Conservation (phyloP, 92 coral and sea anemone species). For the Hydrozoanthus gracilis region DNA sequence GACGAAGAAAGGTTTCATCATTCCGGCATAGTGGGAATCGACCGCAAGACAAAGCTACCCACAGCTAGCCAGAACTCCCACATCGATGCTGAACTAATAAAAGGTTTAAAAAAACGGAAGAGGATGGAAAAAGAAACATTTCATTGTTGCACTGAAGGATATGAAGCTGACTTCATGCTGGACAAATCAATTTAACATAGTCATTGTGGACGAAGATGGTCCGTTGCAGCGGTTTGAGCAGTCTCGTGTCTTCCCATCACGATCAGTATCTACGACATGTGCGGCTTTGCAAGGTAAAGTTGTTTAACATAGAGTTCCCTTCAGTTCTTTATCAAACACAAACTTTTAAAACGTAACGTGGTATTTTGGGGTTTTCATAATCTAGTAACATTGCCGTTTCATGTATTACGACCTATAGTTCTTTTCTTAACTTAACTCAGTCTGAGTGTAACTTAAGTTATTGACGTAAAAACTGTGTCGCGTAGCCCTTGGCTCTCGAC, state of each 20-base stretch:
- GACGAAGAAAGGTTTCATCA: background rate
- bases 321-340: too few species aligned
- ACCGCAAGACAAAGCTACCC: background rate
- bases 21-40: background rate
- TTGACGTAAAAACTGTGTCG: too few species aligned
- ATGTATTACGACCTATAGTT: too few species aligned
- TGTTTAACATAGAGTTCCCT: too few species aligned
- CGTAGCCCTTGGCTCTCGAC: too few species aligned
- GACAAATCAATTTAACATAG: background rate
- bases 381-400: too few species aligned
- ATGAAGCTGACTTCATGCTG: background rate
- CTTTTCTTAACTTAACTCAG: too few species aligned
- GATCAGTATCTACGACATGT: background rate
- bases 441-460: too few species aligned
- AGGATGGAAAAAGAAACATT: conserved; percentile 10
- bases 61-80: conserved; percentile 14
- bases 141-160: background rate
- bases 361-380: too few species aligned
- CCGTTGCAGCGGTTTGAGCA: background rate
- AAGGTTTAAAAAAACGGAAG: background rate
- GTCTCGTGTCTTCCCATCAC: background rate
- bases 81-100: background rate
- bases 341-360: too few species aligned
- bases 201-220: background rate
- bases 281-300: conserved; percentile 6